phyloP scores from a whole-genome alignment of 1,140 invertebrate genomes.

The Coelopa frigida region DNA sequence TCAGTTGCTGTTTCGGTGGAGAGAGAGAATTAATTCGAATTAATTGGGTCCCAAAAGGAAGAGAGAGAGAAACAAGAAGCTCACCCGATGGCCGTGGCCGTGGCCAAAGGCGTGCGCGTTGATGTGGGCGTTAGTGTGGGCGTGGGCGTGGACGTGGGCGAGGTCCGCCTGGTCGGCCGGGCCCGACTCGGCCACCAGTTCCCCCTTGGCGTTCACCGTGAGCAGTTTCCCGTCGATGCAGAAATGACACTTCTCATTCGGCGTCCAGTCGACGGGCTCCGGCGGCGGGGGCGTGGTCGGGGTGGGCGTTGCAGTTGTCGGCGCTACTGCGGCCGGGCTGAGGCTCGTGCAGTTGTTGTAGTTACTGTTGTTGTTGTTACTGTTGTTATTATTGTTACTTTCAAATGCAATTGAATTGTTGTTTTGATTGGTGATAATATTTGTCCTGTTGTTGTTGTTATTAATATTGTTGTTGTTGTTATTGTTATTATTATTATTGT shows the following conservation, averaged over 20 bases:
- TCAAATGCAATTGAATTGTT: conserved; percentile 7
- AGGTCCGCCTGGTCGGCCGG: conserved; percentile 20
- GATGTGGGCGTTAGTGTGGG: too few relatives aligned
- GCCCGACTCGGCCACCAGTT: conserved; percentile 42
- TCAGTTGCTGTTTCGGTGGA: conserved; percentile 17
- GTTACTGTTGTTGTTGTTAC: not conserved
- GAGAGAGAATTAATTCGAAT: conserved; percentile 1
- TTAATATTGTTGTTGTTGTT: conserved; percentile 24
- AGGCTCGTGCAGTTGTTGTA: conserved; percentile 10
- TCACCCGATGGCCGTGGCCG: too few relatives aligned
- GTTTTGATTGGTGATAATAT: conserved; percentile 3
- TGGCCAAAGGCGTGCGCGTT: too few relatives aligned
- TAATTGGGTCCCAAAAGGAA: not conserved
- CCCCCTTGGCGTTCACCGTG: conserved; percentile 43
- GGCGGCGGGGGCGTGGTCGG: conserved; percentile 33
- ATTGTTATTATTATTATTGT: conserved; percentile 15
- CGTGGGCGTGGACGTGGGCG: conserved; percentile 11
- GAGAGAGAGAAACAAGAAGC: conserved; percentile 5
- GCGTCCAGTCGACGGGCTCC: conserved; percentile 70
- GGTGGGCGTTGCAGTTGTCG: not conserved
- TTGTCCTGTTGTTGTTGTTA: conserved; percentile 10
- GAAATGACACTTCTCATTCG: conserved; percentile 78
- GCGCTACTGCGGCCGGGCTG: not conserved
- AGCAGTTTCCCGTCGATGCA: conserved; percentile 72
- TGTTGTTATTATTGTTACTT: conserved; percentile 3